phyloP scores from a whole-genome alignment of 2,113 vertebrate species.

The Falcunculus frontatus region DNA sequence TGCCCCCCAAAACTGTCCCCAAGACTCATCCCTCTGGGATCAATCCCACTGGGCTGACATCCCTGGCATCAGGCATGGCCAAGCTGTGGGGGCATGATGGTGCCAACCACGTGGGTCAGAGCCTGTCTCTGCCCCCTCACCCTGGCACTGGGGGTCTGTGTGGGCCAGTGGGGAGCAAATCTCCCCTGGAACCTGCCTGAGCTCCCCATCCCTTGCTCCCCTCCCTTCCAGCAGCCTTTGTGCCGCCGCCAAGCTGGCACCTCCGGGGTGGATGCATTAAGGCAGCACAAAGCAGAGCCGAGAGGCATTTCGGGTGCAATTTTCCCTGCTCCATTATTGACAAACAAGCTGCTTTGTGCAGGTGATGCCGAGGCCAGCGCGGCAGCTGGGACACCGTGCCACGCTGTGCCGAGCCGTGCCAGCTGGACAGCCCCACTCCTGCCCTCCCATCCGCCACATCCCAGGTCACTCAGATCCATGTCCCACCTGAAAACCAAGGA shows the following conservation, averaged over 20 bases:
- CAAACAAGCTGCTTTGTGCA: constrained; percentile 63
- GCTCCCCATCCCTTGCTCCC: background rate
- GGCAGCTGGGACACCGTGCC: constrained; percentile 21
- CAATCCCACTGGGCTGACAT: background rate
- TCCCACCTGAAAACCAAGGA: background rate
- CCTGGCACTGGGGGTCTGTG: background rate
- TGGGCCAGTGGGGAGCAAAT: background rate
- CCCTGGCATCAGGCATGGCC: background rate
- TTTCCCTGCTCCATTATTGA: constrained; percentile 65
- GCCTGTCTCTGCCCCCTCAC: background rate
- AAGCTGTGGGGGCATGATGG: rapidly evolving
- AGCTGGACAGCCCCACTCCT: background rate
- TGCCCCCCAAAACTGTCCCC: background rate
- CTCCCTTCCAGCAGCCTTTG: constrained; percentile 1
- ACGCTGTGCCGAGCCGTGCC: background rate
- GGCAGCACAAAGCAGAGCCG: constrained; percentile 52
- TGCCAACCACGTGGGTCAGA: background rate
- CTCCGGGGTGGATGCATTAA: background rate
- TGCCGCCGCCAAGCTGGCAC: background rate
- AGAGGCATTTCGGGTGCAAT: constrained; percentile 55
- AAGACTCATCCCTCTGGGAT: background rate
- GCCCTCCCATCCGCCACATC: background rate
- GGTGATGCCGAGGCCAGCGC: constrained; percentile 1
- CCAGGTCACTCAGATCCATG: background rate
- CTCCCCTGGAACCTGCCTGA: background rate